Evolutionary conservation across 1,140 invertebrate species (phyloP).

Genomic region (Conus ventricosus): DNA sequence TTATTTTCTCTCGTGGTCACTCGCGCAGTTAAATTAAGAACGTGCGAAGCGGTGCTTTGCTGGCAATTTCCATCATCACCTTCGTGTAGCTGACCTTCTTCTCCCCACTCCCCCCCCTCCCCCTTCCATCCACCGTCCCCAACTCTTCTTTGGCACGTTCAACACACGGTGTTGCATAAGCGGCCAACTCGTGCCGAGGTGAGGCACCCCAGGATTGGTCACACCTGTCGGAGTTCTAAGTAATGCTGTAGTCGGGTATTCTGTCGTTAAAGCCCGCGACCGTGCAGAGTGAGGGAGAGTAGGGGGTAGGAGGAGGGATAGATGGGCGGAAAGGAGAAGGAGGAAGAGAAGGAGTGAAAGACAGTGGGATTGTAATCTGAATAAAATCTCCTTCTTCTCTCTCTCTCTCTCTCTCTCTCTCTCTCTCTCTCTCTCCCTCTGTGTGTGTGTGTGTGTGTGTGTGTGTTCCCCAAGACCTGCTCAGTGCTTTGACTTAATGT

Average conservation of each 20-base stretch:
- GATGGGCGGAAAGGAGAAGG: background rate
- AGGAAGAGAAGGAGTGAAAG: constrained; percentile 11
- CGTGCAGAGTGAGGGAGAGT: no score
- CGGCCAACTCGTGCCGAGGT: no score
- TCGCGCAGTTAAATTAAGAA: no score
- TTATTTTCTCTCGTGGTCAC: background rate
- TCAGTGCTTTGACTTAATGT: no score
- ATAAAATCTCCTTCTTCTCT: no score
- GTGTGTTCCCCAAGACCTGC: no score
- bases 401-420: background rate
- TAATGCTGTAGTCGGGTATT: background rate
- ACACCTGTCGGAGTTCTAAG: background rate
- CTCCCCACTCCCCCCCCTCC: background rate
- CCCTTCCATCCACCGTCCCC: background rate
- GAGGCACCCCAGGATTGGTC: no score
- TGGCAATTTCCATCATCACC: background rate
- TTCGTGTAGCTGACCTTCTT: background rate
- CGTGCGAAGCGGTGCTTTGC: no score
- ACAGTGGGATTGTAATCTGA: background rate
- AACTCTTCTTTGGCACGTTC: background rate
- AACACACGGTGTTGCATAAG: no score
- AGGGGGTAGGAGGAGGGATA: background rate
- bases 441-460: no score
- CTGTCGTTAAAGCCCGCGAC: no score
- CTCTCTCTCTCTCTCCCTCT: background rate